Percentiles rank a stretch among this genome's conserved stretches.
Conservation (phyloP, 2,888 invertebrate genomes). For the Ophion slaviceki region DNA sequence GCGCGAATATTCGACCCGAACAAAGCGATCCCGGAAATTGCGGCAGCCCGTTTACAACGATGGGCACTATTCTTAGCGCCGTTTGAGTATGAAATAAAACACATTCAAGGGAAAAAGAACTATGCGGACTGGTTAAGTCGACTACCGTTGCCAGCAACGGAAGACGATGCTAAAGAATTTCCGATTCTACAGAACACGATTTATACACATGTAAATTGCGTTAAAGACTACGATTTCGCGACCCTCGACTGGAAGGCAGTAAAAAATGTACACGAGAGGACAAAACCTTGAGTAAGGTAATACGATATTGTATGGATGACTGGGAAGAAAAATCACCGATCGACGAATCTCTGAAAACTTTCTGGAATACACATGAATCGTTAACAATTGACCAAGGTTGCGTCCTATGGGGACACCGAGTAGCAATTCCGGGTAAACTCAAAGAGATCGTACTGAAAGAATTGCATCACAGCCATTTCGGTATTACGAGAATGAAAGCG, state of each 20-base stretch:
- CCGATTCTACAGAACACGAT: not conserved
- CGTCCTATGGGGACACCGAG: too few relatives aligned
- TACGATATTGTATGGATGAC: constrained; percentile 6
- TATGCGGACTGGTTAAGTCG: constrained; percentile 59
- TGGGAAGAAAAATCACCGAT: not conserved
- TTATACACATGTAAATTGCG: not conserved
- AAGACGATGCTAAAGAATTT: not conserved
- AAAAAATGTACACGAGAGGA: not conserved
- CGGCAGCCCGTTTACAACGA: constrained; percentile 40
- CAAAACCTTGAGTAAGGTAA: not conserved
- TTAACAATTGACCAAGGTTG: too few relatives aligned
- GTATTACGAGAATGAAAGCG: too few relatives aligned
- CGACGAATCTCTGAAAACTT: too few relatives aligned
- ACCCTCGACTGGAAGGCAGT: constrained; percentile 19
- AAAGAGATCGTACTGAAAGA: too few relatives aligned
- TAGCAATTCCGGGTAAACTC: too few relatives aligned
- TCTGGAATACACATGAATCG: too few relatives aligned
- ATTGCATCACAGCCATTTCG: too few relatives aligned
- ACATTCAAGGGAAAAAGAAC: constrained; percentile 40
- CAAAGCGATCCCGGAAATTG: constrained; percentile 59
- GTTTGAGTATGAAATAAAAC: constrained; percentile 38
- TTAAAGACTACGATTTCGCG: constrained; percentile 25
- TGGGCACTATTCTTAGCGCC: constrained; percentile 48
- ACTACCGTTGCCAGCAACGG: not conserved
- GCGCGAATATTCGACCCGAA: constrained; percentile 65